Evolutionary conservation across 2,113 vertebrate genomes (phyloP).

Genomic region (Cololabis saira): DNA sequence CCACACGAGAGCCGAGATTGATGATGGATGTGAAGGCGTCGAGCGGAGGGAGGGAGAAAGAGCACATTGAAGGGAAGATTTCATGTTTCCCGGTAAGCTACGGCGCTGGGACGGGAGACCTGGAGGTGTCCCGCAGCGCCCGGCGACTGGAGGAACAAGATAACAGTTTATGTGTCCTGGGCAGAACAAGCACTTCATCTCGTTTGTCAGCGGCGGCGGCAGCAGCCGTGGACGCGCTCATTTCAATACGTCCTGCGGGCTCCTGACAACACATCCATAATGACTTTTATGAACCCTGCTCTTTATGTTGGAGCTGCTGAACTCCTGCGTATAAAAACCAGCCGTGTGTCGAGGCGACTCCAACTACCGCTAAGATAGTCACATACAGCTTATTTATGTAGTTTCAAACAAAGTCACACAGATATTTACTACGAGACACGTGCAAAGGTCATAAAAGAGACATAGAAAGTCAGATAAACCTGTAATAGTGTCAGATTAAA

Average conservation of each 20-base stretch:
- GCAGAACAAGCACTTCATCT: conserved; percentile 2
- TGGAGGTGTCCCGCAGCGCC: conserved; percentile 3
- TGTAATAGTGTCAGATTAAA: no score
- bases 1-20: conserved; percentile 49
- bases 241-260: neutral
- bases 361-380: no score
- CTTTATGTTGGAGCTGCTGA: no score
- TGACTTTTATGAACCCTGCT: no score
- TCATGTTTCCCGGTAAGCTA: conserved; percentile 16
- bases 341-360: no score
- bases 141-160: neutral
- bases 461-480: no score
- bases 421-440: no score
- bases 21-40: conserved; percentile 42
- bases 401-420: no score
- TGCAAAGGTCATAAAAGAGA: no score
- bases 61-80: conserved; percentile 11
- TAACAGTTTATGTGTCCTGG: neutral
- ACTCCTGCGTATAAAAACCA: no score
- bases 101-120: conserved; percentile 18
- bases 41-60: conserved; percentile 25
- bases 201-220: conserved; percentile 4
- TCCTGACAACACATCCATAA: no score
- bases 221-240: neutral
- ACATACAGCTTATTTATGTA: no score